Percentiles rank a stretch among this genome's conserved stretches.
Evolutionary conservation across 2,797 vertebrate species (phyloP).

Genomic region (Rhinophrynus dorsalis): DNA sequence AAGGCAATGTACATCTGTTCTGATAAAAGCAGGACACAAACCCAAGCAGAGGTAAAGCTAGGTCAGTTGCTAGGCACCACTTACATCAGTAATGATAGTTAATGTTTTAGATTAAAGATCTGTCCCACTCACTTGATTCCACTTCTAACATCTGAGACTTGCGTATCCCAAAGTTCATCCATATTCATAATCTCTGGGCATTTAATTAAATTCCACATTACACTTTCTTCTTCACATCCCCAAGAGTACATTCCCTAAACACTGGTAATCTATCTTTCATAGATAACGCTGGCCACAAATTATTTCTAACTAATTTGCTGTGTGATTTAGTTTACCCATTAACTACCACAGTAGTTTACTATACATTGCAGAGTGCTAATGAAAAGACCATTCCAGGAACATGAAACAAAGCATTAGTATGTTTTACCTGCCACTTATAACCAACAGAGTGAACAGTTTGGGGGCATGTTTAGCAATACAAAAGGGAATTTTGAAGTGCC

Average conservation of each 20-base stretch:
- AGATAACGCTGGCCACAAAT: conserved; percentile 66
- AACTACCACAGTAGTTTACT: conserved; percentile 3
- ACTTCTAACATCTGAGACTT: conserved; percentile 60
- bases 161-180: conserved; percentile 64
- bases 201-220: conserved; percentile 69
- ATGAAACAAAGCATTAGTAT: no score
- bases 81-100: conserved; percentile 55
- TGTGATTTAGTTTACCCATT: conserved; percentile 53
- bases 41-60: background rate
- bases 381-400: no score
- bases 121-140: conserved; percentile 57
- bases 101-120: conserved; percentile 59
- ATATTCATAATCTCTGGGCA: conserved; percentile 69
- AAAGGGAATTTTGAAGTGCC: no score
- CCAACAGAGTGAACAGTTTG: background rate
- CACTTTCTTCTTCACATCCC: conserved; percentile 44
- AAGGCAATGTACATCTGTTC: no score
- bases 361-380: no score
- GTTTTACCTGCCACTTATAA: conserved; percentile 6
- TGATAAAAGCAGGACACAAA: no score
- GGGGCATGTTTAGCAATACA: no score
- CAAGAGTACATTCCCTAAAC: conserved; percentile 67
- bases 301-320: conserved; percentile 60
- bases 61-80: conserved; percentile 51
- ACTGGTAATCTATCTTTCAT: conserved; percentile 68